Base-by-base conservation (phyloP, 2,888 invertebrate species). In the Catocala nupta region DNA sequence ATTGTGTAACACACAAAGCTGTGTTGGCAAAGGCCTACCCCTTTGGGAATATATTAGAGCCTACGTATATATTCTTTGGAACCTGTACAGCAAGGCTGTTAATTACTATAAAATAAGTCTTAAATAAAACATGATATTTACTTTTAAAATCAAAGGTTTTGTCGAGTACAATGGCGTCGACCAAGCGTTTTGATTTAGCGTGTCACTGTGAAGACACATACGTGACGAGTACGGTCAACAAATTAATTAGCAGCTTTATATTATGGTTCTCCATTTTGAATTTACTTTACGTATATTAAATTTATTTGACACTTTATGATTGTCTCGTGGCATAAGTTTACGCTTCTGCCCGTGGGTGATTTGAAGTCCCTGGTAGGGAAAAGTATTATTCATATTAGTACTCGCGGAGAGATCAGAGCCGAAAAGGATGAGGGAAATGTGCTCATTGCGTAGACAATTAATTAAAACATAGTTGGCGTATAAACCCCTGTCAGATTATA, bases 91-190 rank as follows among this genome's bases (percentile, higher is more conserved):
- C 25, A 51, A 58, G 13, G 52, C 53, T 44, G 43, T 55, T 73
- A 73, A 59, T 71, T 64, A 69, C 9, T 66, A 69, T 56, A 71
- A 60, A 64, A 61, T 68, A 62, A 60, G 42, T 64, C 57, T 54
- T 66, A 59, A 75, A 73, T 59, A 75, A 73, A 75, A 68, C 52
- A 65, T 63, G 54, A 65, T 75, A 64, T 77, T 77, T 71, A 71
- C 70, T 75, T 73, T 64, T 62, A 49, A 68, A 77, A 77, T 55
- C 36, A 56, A 65, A 65, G 57, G 63, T 63, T 64, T 55, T 57
- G 34, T 61, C n/a, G 57, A 64, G 71, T 57, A 64, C 73, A 77
- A 75, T 71, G 62, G 77, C 11, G 48, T 62, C 53, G 45, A 54
- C 47, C 12, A 55, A 73, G 54, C 65, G 65, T 59, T 73, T 75